Evolutionary conservation across 2,888 invertebrate genomes (phyloP), one percentile per base, ranked within the genome.

Genomic region (Furcula furcula): DNA sequence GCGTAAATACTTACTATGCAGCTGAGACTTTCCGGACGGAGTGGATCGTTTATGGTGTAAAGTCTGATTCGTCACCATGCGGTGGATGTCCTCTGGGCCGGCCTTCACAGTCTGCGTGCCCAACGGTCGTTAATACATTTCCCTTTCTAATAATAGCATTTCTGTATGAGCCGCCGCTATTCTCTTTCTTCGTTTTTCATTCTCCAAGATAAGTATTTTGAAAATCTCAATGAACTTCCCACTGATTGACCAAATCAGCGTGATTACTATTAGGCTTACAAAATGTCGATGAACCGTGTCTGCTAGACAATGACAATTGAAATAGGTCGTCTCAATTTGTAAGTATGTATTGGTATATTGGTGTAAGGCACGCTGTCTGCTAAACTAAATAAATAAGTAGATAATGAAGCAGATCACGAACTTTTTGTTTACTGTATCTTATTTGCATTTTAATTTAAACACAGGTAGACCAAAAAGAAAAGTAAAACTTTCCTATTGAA

Each of bases 111-210:
- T 60, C 55, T 62, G 55, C 46, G 50, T 26, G 42, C 34, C 40
- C 45, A 53, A 48, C 62, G 64, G 65, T 63, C 71, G 65, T 74
- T 75, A 70, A 69, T 65, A 61, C 65, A 72, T 65, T 70, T 74
- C 59, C 52, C 53, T 56, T 50, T 49, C 65, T 73, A 72, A 71
- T 70, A 71, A 69, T 74, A 75, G 67, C 61, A 55, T 47, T 53
- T 38, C 34, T 62, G 59, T 46, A 55, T 55, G 42, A 42, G 41
- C 47, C 39, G 51, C 36, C 50, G 49, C 50, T 37, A 54, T 56
- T 56, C 46, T 46, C 34, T 35, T 46, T 45, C 28, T 20, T 15
- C 7, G 34, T 38, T 42, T 36, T 36, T 31, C 5, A 20, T 19
- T 27, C n/a, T 7, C 26, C 21, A n/a, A 21, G 7, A 21, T 3